Evolutionary conservation across 2,113 vertebrate genomes (phyloP), one percentile per base, ranked within the genome.

Genomic region (Notechis scutatus): DNA sequence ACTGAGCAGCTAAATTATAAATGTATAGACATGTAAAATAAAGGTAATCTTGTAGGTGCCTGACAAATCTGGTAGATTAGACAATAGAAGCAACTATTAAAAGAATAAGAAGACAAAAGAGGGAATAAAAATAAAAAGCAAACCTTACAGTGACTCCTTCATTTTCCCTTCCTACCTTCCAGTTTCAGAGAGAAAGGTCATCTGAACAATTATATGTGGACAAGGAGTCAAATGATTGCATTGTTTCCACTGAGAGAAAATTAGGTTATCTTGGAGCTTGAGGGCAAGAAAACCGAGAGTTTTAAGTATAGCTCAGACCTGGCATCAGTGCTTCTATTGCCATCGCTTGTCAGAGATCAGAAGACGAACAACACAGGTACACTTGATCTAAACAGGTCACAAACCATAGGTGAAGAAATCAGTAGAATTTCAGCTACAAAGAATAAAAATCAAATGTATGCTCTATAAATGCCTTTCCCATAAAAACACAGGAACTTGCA

Each of bases 291-390:
- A 95, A 94, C 96, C 61, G 95, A 94, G 92, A 94, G 96, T 96
- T 93, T 93, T 93, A 96, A 95, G 94, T 95, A 97, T 90, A 93
- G 92, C 95, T 95, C 94, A 94, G 94, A 94, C 85, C 95, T 96
- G 96, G 95, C 94, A 94, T 88, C 91, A 87, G 91, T 39, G 47
- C 81, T 94, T 92, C 69, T 81, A 2, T 92, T 95, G 95, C 95
- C 95, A 93, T 94, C 94, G 95, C 93, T 95, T 95, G 88, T 95
- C 95, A 95, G 89, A 93, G 93, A 94, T 96, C 95, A 96, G 94
- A 96, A 92, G 94, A 95, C 87, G 89, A n/a, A 90, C 64, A 93
- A 15, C 4, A 92, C 92, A 92, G 85, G 91, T 59, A 23, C 21
- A 52, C n/a, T n/a, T 59, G 69, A 89, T 59, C 88, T 85, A 85